Evolutionary conservation across 2,113 vertebrate species (phyloP).

Genomic region (Acrocephalus arundinaceus): DNA sequence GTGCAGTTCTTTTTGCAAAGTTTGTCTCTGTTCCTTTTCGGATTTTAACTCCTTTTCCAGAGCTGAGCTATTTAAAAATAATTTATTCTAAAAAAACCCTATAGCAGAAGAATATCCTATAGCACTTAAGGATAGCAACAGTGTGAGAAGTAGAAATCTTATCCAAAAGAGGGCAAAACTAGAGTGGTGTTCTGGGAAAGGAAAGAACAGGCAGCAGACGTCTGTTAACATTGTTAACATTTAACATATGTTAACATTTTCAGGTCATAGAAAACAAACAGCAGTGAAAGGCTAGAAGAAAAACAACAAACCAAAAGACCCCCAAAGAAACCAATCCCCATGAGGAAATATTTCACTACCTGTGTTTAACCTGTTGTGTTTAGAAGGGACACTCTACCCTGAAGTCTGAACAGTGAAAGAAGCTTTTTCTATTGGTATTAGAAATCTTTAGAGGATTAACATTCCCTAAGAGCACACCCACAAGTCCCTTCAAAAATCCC

Average conservation of each 20-base stretch:
- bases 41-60: conserved; percentile 88
- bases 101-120: not conserved
- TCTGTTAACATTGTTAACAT: not conserved
- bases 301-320: not conserved
- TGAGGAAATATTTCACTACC: not conserved
- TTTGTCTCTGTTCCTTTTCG: conserved; percentile 91
- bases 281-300: not conserved
- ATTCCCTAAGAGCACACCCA: not conserved
- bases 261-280: not conserved
- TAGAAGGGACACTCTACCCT: not conserved
- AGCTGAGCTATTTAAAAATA: conserved; percentile 74
- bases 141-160: not conserved
- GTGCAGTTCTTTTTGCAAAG: conserved; percentile 85
- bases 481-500: not conserved
- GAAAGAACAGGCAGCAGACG: not conserved
- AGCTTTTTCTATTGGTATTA: not conserved
- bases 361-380: not conserved
- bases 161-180: not conserved
- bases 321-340: not conserved
- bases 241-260: not conserved
- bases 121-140: not conserved
- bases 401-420: not conserved
- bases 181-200: not conserved
- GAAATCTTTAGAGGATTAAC: not conserved
- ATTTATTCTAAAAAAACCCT: not conserved